These are phyloP conservation scores for Sminthopsis crassicaudata DNA, from an alignment of 2,113 vertebrate species.

Conservation along the genomic window DNA sequence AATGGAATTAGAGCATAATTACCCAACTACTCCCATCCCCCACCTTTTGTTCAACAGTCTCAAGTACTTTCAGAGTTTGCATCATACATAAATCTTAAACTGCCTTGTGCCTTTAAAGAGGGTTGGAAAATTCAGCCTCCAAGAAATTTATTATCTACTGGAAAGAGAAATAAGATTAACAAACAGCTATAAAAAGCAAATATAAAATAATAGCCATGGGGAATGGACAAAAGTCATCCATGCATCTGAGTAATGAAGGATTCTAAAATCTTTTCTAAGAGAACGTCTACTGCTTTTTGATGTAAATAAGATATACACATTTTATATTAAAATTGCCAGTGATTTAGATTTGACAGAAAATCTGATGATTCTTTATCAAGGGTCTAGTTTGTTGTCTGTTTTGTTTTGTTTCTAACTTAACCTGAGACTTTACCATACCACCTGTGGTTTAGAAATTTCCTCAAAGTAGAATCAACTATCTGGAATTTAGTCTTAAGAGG, in stretches of 20 bases:
- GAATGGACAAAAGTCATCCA: background rate
- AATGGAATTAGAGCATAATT: background rate
- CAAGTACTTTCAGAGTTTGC: background rate
- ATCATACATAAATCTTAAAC: background rate
- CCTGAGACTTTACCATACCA: background rate
- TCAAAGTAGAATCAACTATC: background rate
- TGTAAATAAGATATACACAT: background rate
- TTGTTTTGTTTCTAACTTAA: background rate
- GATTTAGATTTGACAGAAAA: background rate
- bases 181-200: background rate
- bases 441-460: background rate
- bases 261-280: background rate
- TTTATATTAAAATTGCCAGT: background rate
- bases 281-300: background rate
- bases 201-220: background rate
- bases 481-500: background rate
- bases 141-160: background rate
- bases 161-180: background rate
- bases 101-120: background rate
- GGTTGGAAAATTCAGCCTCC: background rate
- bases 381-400: background rate
- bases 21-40: background rate
- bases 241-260: background rate
- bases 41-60: background rate
- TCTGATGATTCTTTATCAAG: background rate